A percentile compares a stretch with the other conserved stretches of the same genome.
phyloP scores from a whole-genome alignment of 2,888 invertebrate genomes.

The Hirtodrosophila confusa region DNA sequence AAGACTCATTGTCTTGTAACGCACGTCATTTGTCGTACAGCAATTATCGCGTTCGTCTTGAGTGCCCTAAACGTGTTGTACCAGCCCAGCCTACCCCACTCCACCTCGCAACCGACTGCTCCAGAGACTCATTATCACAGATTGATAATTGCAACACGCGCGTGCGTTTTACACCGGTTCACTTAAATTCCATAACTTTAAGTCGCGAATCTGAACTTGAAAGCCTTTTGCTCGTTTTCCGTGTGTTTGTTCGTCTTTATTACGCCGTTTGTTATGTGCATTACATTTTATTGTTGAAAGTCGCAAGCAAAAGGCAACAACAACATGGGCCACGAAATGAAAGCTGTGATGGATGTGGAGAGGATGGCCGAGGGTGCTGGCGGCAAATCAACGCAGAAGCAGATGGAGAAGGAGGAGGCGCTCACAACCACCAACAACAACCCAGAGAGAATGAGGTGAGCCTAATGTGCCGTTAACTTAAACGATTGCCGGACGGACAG shows the following conservation, averaged over 20 bases:
- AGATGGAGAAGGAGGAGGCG: constrained; percentile 10
- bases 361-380: constrained; percentile 1
- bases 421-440: constrained; percentile 9
- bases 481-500: constrained; percentile 28
- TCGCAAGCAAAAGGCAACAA: constrained; percentile 1
- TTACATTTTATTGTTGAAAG: constrained; percentile 9
- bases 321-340: constrained; percentile 7
- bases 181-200: constrained; percentile 48
- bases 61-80: constrained; percentile 35
- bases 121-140: constrained; percentile 5
- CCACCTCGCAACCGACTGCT: neutral
- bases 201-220: constrained; percentile 31
- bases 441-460: constrained; percentile 35
- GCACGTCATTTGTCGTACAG: constrained; percentile 53
- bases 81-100: neutral
- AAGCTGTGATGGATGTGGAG: constrained; percentile 3
- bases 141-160: constrained; percentile 36
- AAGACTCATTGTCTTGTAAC: constrained; percentile 4
- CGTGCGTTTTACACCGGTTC: constrained; percentile 51
- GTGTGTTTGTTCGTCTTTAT: neutral
- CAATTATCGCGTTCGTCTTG: constrained; percentile 38
- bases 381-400: constrained; percentile 9
- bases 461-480: constrained; percentile 41
- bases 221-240: constrained; percentile 21
- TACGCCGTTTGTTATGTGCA: neutral